Percentiles rank a stretch among this genome's conserved stretches.
phyloP scores from a whole-genome alignment of 2,113 vertebrate genomes.

The Megatriorchis doriae region DNA sequence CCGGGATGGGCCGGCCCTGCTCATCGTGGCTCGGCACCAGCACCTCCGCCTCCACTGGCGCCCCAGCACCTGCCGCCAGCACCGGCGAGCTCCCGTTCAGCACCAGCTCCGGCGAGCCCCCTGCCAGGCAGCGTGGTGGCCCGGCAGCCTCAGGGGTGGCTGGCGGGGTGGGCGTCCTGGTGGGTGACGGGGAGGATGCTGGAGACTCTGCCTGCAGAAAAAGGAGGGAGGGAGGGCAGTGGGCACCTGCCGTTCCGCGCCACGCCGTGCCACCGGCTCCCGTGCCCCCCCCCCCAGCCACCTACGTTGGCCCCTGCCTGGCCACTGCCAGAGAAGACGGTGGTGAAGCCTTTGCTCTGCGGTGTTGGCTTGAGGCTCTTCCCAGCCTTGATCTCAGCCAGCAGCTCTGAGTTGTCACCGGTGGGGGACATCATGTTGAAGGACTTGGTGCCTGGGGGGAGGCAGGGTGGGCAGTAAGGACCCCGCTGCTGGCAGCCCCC shows the following conservation, averaged over 20 bases:
- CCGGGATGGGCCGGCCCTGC: slow-evolving; percentile 83
- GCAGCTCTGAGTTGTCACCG: slow-evolving; percentile 93
- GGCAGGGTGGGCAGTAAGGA: not conserved
- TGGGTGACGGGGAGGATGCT: slow-evolving; percentile 12
- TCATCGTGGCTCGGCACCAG: slow-evolving; percentile 91
- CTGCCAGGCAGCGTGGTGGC: slow-evolving; percentile 41
- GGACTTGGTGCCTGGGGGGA: slow-evolving; percentile 88
- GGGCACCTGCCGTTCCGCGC: rapidly evolving
- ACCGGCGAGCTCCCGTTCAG: slow-evolving; percentile 80
- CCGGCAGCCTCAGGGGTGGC: slow-evolving; percentile 49
- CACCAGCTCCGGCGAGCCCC: slow-evolving; percentile 72
- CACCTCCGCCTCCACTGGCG: slow-evolving; percentile 77
- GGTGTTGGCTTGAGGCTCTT: slow-evolving; percentile 94
- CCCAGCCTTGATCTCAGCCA: slow-evolving; percentile 98
- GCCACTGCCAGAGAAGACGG: slow-evolving; percentile 86
- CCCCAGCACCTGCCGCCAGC: slow-evolving; percentile 50
- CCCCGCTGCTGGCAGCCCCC: rapidly evolving
- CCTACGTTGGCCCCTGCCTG: slow-evolving; percentile 79
- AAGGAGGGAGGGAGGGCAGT: not conserved
- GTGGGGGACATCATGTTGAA: slow-evolving; percentile 99
- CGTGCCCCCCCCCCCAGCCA: not conserved
- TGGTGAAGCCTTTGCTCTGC: slow-evolving; percentile 93
- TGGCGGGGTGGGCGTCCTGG: slow-evolving; percentile 70
- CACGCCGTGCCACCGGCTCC: rapidly evolving
- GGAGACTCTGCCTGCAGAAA: slow-evolving; percentile 2